phyloP scores from a whole-genome alignment of 2,888 invertebrate species.

The Adineta ricciae region DNA sequence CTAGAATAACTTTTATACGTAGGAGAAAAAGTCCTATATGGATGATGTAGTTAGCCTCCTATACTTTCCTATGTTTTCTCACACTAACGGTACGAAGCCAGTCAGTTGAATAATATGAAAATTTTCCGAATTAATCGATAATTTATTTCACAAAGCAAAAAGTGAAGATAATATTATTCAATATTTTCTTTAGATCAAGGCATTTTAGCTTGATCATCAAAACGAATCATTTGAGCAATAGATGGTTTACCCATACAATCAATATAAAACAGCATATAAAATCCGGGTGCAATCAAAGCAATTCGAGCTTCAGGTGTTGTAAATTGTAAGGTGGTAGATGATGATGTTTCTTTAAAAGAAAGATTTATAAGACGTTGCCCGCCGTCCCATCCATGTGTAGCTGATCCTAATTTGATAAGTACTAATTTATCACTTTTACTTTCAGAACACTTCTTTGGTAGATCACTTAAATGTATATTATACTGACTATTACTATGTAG shows the following conservation, averaged over 20 bases:
- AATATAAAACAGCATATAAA: background rate
- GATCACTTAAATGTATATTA: background rate
- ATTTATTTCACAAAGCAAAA: too few relatives aligned
- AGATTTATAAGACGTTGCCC: background rate
- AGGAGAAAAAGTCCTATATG: too few relatives aligned
- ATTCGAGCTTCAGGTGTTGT: background rate
- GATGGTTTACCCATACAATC: background rate
- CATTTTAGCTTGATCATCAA: background rate
- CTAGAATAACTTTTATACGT: too few relatives aligned
- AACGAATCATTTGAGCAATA: background rate
- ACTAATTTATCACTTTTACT: background rate
- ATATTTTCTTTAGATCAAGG: too few relatives aligned
- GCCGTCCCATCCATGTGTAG: background rate
- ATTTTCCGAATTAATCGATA: too few relatives aligned
- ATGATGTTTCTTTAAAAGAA: background rate
- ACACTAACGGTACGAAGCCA: too few relatives aligned
- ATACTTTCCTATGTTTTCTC: too few relatives aligned
- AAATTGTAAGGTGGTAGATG: background rate
- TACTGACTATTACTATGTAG: background rate
- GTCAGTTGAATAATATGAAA: too few relatives aligned
- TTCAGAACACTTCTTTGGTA: background rate
- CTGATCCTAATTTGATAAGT: background rate
- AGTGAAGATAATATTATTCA: too few relatives aligned
- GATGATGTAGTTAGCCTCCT: too few relatives aligned
- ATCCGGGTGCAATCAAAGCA: background rate